Evolutionary conservation across 1,140 invertebrate genomes (phyloP), one percentile per base, ranked within the genome.

Genomic region (Drosophila bipectinata): DNA sequence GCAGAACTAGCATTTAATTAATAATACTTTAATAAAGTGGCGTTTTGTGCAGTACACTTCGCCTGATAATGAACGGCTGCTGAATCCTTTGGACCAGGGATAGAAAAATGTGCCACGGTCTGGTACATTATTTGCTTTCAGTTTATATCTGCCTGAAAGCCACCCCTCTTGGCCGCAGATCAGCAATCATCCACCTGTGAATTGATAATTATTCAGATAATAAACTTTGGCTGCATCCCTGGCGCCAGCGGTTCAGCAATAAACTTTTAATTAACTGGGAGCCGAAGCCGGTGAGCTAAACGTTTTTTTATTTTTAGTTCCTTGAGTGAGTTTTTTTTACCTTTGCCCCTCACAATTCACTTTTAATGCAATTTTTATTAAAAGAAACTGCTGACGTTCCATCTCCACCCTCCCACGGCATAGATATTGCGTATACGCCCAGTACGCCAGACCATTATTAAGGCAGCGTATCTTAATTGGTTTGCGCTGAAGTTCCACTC

Each of bases 251-350:
- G n/a, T n/a, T n/a, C n/a, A n/a, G 55, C 49, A 51, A 51, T 77
- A 62, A 78, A 71, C 48, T 78, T 78, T 87, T 87, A 81, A 77
- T 87, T 78, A 81, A 64, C 52, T 77, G 34, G 24, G 66, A 51
- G 45, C 37, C 52, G 24, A 68, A 69, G 66, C 66, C 41, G 45
- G n/a, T 59, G 54, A 72, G 41, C 62, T 68, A 41, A 60, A 51
- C 54, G 1, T 18, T 34, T 47, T 59, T 45, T 28, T 72, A n/a
- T 57, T 48, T 28, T 21, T 34, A 12, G 3, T 37, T 12, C 34
- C 45, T 26, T 39, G 9, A 9, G 15, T 55, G 21, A 26, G 51
- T 60, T 21, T 52, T 51, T 54, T 54, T 56, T 53, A 59, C 54
- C 62, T 72, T 66, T 57, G 12, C 56, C 32, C 51, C 18, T n/a